Conservation (phyloP, 1,140 invertebrate species). For the Anastrepha obliqua region DNA sequence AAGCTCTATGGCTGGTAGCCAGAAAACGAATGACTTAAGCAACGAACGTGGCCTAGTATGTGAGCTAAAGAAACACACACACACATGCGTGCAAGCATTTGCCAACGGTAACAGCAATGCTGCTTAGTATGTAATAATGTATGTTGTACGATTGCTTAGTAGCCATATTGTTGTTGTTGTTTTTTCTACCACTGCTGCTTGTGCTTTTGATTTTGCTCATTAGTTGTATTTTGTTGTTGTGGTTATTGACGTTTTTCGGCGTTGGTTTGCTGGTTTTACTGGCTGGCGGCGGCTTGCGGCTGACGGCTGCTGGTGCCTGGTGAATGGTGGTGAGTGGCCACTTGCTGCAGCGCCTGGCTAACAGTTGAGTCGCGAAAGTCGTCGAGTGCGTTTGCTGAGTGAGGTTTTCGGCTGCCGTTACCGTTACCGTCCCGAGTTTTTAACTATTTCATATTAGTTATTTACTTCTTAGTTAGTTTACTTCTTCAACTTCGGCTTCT, state of each 20-base stretch:
- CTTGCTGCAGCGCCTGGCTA: constrained; percentile 38
- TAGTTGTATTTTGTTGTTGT: constrained; percentile 14
- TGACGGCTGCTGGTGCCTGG: background rate
- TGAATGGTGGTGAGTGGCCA: constrained; percentile 17
- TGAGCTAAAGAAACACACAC: background rate
- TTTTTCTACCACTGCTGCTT: background rate
- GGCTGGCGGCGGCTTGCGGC: background rate
- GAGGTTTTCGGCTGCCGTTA: constrained; percentile 43
- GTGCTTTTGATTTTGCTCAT: background rate
- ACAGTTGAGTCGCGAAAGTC: constrained; percentile 51
- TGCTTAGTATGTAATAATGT: background rate
- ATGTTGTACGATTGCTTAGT: background rate
- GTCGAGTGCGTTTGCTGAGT: constrained; percentile 51
- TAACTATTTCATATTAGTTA: background rate
- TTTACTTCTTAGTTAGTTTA: background rate
- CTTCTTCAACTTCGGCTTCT: constrained; percentile 13
- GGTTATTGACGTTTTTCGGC: constrained; percentile 13
- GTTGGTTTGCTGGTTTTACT: constrained; percentile 13
- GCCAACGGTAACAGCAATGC: constrained; percentile 43
- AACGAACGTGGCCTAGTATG: constrained; percentile 50
- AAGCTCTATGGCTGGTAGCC: constrained; percentile 40
- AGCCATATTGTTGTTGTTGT: background rate
- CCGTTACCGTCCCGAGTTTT: constrained; percentile 30
- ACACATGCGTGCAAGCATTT: background rate
- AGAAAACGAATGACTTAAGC: constrained; percentile 33